A percentile compares a stretch with the other conserved stretches of the same genome.
phyloP scores from a whole-genome alignment of 2,113 vertebrate species.

The Guaruba guarouba region DNA sequence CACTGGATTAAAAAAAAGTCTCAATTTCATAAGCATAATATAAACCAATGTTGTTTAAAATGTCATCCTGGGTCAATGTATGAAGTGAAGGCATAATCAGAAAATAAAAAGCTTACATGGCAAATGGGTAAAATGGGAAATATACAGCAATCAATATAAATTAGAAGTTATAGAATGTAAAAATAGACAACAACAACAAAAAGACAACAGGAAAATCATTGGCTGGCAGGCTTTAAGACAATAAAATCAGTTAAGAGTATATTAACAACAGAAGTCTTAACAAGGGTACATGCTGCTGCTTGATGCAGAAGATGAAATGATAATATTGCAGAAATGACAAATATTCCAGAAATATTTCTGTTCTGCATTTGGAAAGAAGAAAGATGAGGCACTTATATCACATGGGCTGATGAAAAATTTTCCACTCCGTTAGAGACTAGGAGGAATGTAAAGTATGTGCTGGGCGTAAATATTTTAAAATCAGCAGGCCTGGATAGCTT shows the following conservation, averaged over 20 bases:
- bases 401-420: background rate
- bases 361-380: slow-evolving; percentile 19
- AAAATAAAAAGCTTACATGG: slow-evolving; percentile 36
- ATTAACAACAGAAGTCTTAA: background rate
- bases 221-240: background rate
- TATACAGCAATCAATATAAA: slow-evolving; percentile 10
- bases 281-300: background rate
- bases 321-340: slow-evolving; percentile 14
- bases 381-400: background rate
- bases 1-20: background rate
- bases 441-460: slow-evolving; percentile 17
- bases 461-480: slow-evolving; percentile 35
- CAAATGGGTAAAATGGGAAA: background rate
- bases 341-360: slow-evolving; percentile 13
- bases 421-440: background rate
- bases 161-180: background rate
- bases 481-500: background rate
- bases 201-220: background rate
- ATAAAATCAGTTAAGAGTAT: background rate
- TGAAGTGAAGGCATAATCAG: background rate
- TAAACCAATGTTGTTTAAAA: background rate
- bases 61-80: background rate
- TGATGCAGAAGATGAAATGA: background rate
- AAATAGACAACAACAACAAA: background rate
- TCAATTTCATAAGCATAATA: background rate